phyloP scores from a whole-genome alignment of 2,797 vertebrate species.

The Phataginus tetradactyla region DNA sequence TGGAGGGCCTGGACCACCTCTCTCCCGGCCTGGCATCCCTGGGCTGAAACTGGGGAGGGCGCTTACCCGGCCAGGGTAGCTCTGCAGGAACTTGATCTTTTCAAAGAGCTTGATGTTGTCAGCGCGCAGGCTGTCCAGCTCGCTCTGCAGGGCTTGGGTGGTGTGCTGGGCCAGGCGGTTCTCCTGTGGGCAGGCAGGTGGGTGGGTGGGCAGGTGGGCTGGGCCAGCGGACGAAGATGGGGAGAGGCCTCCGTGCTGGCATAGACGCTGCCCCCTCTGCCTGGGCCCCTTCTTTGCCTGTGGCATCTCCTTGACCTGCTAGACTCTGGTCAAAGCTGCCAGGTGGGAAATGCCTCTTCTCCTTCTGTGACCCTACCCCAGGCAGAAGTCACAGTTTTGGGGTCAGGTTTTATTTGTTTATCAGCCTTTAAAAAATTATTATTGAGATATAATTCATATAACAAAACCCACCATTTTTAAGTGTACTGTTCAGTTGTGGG shows the following conservation, averaged over 20 bases:
- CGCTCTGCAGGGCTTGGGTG: conserved; percentile 94
- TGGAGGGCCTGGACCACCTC: not conserved
- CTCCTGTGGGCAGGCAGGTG: conserved; percentile 86
- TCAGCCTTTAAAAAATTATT: not conserved
- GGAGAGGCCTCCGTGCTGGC: not conserved
- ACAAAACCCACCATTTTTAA: not conserved
- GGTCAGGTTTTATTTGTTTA: not conserved
- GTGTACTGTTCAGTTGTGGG: not conserved
- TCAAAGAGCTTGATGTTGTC: conserved; percentile 99
- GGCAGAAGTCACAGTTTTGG: not conserved
- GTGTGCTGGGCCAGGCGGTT: conserved; percentile 94
- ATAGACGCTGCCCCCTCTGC: not conserved
- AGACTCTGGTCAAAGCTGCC: not conserved
- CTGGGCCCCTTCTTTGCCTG: not conserved
- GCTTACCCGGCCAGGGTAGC: conserved; percentile 93
- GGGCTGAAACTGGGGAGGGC: fast-evolving
- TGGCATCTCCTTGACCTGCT: not conserved
- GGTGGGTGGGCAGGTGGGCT: not conserved
- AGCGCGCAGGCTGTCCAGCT: conserved; percentile 96
- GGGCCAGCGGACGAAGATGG: fast-evolving
- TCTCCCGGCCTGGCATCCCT: not conserved
- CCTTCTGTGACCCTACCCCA: not conserved
- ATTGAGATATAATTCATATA: not conserved
- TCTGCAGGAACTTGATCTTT: conserved; percentile 99
- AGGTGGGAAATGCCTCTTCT: not conserved